Evolutionary conservation across 2,888 invertebrate species (phyloP).

Genomic region (Drosophila planitibia): DNA sequence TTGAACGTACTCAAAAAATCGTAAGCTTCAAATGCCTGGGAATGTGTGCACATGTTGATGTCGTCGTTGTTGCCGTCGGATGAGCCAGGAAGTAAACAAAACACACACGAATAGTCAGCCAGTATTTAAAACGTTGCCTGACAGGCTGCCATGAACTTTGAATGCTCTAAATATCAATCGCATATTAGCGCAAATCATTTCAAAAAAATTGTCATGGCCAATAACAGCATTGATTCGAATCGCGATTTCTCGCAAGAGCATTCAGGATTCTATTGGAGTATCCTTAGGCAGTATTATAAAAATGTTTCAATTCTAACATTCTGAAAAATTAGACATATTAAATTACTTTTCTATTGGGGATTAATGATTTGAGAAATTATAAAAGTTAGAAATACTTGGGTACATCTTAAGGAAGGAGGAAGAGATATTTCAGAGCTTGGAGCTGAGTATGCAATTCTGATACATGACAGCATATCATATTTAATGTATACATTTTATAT

Average conservation of each 20-base stretch:
- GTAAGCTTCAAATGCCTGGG: conserved; percentile 69
- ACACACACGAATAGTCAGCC: conserved; percentile 41
- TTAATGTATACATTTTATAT: background rate
- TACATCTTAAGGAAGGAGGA: background rate
- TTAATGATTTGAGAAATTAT: too few species aligned
- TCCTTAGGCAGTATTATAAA: background rate
- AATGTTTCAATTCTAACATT: background rate
- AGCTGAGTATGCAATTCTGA: too few species aligned
- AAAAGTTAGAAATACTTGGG: background rate
- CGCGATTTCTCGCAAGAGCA: background rate
- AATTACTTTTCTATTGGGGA: background rate
- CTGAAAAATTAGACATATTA: background rate
- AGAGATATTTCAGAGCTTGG: background rate
- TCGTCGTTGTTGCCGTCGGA: conserved; percentile 46
- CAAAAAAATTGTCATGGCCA: background rate
- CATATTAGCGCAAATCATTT: too few species aligned
- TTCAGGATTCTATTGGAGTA: background rate
- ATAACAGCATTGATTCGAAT: background rate
- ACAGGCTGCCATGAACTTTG: conserved; percentile 2
- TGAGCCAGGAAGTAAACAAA: conserved; percentile 78
- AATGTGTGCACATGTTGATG: conserved; percentile 65
- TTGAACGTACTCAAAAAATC: conserved; percentile 76
- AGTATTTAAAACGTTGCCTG: conserved; percentile 4
- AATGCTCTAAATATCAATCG: conserved; percentile 26
- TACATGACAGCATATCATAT: background rate